Evolutionary conservation across 2,888 invertebrate genomes (phyloP).

Genomic region (Celastrina argiolus): DNA sequence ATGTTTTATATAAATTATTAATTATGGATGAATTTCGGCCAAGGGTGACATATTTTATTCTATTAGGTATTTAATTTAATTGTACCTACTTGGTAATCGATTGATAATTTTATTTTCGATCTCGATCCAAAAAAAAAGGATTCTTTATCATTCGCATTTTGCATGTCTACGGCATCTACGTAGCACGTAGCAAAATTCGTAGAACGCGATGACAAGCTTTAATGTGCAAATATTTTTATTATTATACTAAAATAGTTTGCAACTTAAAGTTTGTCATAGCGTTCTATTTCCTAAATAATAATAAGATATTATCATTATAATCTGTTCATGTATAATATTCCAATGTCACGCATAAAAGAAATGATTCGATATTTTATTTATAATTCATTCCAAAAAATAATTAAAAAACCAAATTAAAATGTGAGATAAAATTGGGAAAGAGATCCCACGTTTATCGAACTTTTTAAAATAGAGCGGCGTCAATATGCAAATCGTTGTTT

Average conservation of each 20-base stretch:
- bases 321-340: neutral
- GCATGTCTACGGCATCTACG: neutral
- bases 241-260: neutral
- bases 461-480: slow-evolving; percentile 15
- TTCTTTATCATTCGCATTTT: neutral
- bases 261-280: neutral
- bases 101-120: no score
- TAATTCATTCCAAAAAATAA: neutral
- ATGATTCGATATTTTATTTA: neutral
- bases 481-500: slow-evolving; percentile 21
- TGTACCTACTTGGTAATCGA: no score
- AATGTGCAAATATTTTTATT: neutral
- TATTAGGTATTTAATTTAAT: no score
- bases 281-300: no score
- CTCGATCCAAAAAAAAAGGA: no score
- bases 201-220: neutral
- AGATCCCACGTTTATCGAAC: slow-evolving; percentile 10
- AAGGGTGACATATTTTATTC: no score
- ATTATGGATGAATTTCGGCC: no score
- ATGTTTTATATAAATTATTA: no score
- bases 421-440: neutral
- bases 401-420: neutral
- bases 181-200: slow-evolving; percentile 1
- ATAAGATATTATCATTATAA: no score
- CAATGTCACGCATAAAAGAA: neutral